Evolutionary conservation across 2,113 vertebrate species (phyloP).

Genomic region (Desmodus rotundus): DNA sequence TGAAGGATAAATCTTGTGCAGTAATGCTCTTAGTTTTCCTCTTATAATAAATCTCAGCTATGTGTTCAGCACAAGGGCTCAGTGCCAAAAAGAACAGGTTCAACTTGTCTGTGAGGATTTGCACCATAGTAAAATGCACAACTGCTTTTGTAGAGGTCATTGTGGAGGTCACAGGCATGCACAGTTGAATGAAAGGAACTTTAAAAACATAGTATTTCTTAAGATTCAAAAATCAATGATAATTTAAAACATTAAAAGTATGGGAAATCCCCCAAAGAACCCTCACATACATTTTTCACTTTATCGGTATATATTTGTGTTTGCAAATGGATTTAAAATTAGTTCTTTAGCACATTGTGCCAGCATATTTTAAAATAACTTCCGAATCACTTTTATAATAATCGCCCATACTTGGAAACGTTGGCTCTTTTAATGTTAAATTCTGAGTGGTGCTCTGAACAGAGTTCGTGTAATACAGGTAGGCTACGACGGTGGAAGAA

Average conservation of each 20-base stretch:
- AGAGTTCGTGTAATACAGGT: not conserved
- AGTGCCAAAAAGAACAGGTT: slow-evolving; percentile 90
- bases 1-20: slow-evolving; percentile 82
- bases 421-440: slow-evolving; percentile 6
- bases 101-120: slow-evolving; percentile 89
- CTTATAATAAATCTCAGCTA: slow-evolving; percentile 87
- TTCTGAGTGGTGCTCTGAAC: not conserved
- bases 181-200: slow-evolving; percentile 72
- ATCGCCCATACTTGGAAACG: not conserved
- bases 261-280: slow-evolving; percentile 36
- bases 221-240: slow-evolving; percentile 63
- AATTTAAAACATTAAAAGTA: slow-evolving; percentile 53
- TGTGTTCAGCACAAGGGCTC: slow-evolving; percentile 83
- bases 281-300: not conserved
- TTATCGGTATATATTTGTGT: not conserved
- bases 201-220: slow-evolving; percentile 63
- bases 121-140: slow-evolving; percentile 84
- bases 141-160: slow-evolving; percentile 86
- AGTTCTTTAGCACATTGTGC: not conserved
- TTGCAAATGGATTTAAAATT: not conserved
- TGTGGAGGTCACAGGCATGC: slow-evolving; percentile 80
- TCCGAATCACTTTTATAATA: slow-evolving; percentile 9
- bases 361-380: slow-evolving; percentile 27
- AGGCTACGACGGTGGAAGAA: not conserved
- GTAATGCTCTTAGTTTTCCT: slow-evolving; percentile 82